A percentile compares a stretch with the other conserved stretches of the same genome.
Conservation (phyloP, 92 coral and sea anemone species). For the Epizoanthus illoricatus region DNA sequence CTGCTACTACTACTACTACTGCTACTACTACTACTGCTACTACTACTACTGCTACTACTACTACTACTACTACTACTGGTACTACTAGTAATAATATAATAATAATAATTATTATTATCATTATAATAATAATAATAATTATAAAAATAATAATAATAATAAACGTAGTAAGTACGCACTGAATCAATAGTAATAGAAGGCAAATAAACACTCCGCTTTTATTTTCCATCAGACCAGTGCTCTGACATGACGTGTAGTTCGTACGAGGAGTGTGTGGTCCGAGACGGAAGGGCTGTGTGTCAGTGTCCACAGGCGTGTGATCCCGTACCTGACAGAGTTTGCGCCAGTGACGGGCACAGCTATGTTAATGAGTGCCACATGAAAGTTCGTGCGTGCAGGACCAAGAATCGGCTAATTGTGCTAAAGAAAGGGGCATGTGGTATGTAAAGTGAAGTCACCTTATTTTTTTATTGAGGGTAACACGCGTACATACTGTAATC, state of each 20-base stretch:
- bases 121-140: no score
- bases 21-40: no score
- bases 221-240: conserved; percentile 59
- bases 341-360: conserved; percentile 72
- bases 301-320: conserved; percentile 75
- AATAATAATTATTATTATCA: no score
- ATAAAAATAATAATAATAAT: no score
- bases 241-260: conserved; percentile 56
- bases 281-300: conserved; percentile 70
- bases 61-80: no score
- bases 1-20: no score
- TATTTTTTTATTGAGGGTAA: no score
- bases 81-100: no score
- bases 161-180: no score
- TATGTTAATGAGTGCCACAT: conserved; percentile 74
- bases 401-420: conserved; percentile 40
- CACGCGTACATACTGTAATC: no score
- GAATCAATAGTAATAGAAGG: no score
- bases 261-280: conserved; percentile 70
- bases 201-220: neutral
- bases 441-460: conserved; percentile 30
- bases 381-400: conserved; percentile 77
- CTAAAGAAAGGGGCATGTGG: conserved; percentile 81
- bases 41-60: no score
- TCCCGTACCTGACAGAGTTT: conserved; percentile 55